A percentile compares a stretch with the other conserved stretches of the same genome.
These are phyloP conservation scores for Chiloscyllium punctatum DNA, from an alignment of 2,797 vertebrate genomes.

Conservation along the genomic window DNA sequence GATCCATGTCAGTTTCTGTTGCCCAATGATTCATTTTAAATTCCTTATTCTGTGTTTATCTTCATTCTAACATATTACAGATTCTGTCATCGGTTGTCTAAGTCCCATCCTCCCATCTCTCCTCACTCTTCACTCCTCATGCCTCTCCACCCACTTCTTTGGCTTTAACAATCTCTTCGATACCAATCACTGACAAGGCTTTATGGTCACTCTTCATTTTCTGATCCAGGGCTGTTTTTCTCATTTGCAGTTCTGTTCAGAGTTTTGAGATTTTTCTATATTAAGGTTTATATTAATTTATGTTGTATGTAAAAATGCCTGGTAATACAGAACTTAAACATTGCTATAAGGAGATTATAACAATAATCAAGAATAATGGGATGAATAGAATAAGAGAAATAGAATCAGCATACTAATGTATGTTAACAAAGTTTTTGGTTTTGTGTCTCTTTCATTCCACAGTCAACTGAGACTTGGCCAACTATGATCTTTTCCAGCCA, in stretches of 20 bases:
- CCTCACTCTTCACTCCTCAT: background rate
- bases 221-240: background rate
- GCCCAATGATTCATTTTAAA: background rate
- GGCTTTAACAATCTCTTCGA: background rate
- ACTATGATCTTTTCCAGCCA: background rate
- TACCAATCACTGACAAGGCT: background rate
- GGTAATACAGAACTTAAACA: too few relatives aligned
- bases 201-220: background rate
- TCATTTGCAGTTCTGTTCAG: background rate
- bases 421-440: background rate
- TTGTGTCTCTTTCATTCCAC: slow-evolving; percentile 16
- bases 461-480: background rate
- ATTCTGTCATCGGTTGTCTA: background rate
- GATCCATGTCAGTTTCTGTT: too few relatives aligned
- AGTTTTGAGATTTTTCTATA: background rate
- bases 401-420: background rate
- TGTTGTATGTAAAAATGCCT: too few relatives aligned
- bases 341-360: too few relatives aligned
- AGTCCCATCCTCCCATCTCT: background rate
- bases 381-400: background rate
- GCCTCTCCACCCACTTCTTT: background rate
- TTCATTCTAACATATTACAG: background rate
- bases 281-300: background rate
- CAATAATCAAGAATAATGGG: background rate
- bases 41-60: background rate